Evolutionary conservation across 1,140 invertebrate genomes (phyloP).

Genomic region (Trichonephila clavipes): DNA sequence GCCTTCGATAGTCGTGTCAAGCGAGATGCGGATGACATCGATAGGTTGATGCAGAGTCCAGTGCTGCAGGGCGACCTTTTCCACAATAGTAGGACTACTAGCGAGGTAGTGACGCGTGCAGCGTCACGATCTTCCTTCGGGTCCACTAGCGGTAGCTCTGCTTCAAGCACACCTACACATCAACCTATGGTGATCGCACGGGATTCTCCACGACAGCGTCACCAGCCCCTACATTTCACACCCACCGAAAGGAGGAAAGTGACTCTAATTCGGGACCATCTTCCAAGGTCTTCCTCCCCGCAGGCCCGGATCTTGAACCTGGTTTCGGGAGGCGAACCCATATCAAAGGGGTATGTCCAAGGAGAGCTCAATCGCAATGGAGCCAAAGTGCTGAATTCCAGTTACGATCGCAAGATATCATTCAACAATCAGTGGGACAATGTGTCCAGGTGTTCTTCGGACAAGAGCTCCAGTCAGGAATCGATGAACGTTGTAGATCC

Average conservation of each 20-base stretch:
- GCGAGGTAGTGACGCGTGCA: conserved; percentile 48
- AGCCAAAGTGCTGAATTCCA: conserved; percentile 39
- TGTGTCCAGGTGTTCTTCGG: conserved; percentile 64
- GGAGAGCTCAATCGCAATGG: conserved; percentile 44
- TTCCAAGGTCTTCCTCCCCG: conserved; percentile 63
- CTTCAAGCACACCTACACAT: conserved; percentile 72
- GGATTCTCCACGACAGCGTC: conserved; percentile 55
- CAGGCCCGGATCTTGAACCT: conserved; percentile 54
- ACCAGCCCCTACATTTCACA: conserved; percentile 54
- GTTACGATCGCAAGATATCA: conserved; percentile 56
- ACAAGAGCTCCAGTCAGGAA: conserved; percentile 69
- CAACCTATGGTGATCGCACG: conserved; percentile 63
- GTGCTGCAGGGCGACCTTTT: conserved; percentile 82
- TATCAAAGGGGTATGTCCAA: conserved; percentile 23
- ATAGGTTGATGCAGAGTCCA: conserved; percentile 89
- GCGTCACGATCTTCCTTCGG: conserved; percentile 71
- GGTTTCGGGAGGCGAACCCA: conserved; percentile 47
- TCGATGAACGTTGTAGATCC: conserved; percentile 65
- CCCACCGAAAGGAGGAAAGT: conserved; percentile 77
- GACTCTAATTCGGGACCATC: conserved; percentile 73
- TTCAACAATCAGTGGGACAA: conserved; percentile 55
- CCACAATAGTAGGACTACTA: conserved; percentile 23
- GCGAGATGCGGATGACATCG: conserved; percentile 89
- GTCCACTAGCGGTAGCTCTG: conserved; percentile 56
- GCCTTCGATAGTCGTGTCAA: conserved; percentile 93